Conservation (phyloP, 2,797 vertebrate species). For the Schizopygopsis malacanthus region DNA sequence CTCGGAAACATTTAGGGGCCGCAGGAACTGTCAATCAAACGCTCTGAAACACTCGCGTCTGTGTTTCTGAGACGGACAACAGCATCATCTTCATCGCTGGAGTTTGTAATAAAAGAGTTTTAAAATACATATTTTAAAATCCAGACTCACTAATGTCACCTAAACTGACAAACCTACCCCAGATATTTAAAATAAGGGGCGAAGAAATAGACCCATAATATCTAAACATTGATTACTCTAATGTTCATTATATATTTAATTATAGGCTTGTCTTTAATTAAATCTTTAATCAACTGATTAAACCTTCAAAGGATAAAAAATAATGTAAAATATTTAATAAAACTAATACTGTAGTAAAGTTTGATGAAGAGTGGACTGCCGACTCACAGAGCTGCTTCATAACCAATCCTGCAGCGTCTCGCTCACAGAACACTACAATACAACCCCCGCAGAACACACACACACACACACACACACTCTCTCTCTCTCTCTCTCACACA, state of each 20-base stretch:
- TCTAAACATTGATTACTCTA: background rate
- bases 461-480: background rate
- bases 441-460: slow-evolving; percentile 28
- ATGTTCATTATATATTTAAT: too few relatives aligned
- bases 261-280: too few relatives aligned
- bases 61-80: background rate
- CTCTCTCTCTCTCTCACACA: slow-evolving; percentile 22
- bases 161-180: too few relatives aligned
- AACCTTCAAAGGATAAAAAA: too few relatives aligned
- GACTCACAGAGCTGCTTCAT: slow-evolving; percentile 15
- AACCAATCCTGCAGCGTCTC: slow-evolving; percentile 13
- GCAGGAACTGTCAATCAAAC: slow-evolving; percentile 35
- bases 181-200: too few relatives aligned
- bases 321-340: too few relatives aligned
- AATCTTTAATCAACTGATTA: too few relatives aligned
- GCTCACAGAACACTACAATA: slow-evolving; percentile 22
- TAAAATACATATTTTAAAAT: background rate
- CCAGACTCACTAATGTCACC: background rate
- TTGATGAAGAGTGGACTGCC: background rate
- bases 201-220: background rate
- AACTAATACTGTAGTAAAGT: too few relatives aligned
- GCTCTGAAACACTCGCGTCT: background rate
- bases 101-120: background rate
- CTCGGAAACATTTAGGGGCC: slow-evolving; percentile 61
- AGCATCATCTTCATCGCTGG: background rate